Evolutionary conservation across 2,113 vertebrate genomes (phyloP).

Genomic region (Ptychochromis oligacanthus): DNA sequence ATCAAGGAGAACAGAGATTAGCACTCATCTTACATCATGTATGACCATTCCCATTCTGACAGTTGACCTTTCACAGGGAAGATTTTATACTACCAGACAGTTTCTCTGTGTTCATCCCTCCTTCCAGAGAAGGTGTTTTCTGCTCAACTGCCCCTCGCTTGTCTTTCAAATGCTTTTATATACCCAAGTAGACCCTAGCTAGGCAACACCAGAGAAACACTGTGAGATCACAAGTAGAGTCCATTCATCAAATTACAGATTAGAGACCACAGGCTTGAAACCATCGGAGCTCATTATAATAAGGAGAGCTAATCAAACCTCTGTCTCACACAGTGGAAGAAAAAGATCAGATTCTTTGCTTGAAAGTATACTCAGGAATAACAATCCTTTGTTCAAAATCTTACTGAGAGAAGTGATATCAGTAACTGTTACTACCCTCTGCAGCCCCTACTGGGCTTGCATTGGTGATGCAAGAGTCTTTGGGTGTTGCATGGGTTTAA

Average conservation of each 20-base stretch:
- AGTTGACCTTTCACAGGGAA: background rate
- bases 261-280: background rate
- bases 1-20: too few relatives aligned
- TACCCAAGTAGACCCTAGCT: background rate
- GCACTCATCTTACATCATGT: background rate
- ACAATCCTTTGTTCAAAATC: background rate
- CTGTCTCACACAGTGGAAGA: background rate
- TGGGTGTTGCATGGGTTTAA: too few relatives aligned
- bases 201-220: background rate
- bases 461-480: too few relatives aligned
- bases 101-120: background rate
- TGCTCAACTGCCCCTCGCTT: background rate
- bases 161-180: background rate
- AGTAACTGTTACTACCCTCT: too few relatives aligned
- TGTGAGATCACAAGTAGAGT: background rate
- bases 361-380: background rate
- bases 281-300: background rate
- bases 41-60: background rate
- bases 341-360: background rate
- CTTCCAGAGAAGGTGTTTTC: background rate
- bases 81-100: background rate
- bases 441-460: background rate
- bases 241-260: background rate
- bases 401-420: background rate
- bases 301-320: background rate